A percentile compares a stretch with the other conserved stretches of the same genome.
phyloP scores from a whole-genome alignment of 2,113 vertebrate genomes.

The Phasianus colchicus region DNA sequence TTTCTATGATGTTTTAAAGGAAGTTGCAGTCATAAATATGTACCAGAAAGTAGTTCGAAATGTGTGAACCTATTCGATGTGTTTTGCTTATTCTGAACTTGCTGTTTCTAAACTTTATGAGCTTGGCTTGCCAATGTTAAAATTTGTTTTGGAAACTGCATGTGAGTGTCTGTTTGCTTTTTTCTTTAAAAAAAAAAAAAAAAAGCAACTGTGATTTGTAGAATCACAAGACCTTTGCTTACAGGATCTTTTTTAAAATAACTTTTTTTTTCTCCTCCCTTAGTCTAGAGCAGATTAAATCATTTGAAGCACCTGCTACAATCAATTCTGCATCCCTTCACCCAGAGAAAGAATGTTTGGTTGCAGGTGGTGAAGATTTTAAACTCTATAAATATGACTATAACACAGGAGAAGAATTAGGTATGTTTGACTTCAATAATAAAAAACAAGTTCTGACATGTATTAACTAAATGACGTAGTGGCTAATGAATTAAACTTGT shows the following conservation, averaged over 20 bases:
- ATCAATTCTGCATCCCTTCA: constrained; percentile 98
- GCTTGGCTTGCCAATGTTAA: background rate
- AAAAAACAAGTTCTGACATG: background rate
- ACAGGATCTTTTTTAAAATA: background rate
- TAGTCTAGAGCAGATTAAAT: constrained; percentile 95
- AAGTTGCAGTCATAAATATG: background rate
- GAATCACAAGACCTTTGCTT: background rate
- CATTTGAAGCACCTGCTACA: constrained; percentile 92
- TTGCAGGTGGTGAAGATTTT: constrained; percentile 98
- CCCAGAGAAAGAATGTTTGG: constrained; percentile 96
- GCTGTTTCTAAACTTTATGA: background rate
- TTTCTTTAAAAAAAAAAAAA: background rate
- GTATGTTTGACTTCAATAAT: constrained; percentile 75
- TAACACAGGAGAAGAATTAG: constrained; percentile 94
- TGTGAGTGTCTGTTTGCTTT: background rate
- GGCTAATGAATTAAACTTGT: background rate
- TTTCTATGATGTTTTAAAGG: background rate
- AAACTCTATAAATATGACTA: constrained; percentile 99
- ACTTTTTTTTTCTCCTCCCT: background rate
- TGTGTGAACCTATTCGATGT: background rate
- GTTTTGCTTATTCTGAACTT: background rate
- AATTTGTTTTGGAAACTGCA: background rate
- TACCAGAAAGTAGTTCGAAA: background rate
- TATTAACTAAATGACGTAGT: background rate
- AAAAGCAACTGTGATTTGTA: background rate